Base-by-base conservation (phyloP, 1,140 invertebrate species). In the Conopomorpha cramerella region DNA sequence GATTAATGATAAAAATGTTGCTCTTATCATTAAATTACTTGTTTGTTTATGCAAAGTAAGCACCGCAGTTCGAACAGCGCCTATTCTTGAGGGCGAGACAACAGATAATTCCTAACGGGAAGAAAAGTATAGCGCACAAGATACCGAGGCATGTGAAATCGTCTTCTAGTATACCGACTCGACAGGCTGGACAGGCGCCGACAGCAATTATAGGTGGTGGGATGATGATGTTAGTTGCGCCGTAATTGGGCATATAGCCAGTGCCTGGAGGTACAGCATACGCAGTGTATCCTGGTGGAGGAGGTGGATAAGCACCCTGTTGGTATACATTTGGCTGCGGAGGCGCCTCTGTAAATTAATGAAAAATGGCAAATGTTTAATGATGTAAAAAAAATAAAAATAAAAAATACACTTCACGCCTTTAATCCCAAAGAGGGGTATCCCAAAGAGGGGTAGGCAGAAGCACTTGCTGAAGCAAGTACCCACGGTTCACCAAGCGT, bases 41-140 rank as follows among this genome's bases (percentile, higher is more conserved):
- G 8, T 13, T 8, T 6, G 28, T 36, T 80, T 77, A 86, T 34
- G 80, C 84, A 62, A 92, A 93, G 49, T 88, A 84, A 11, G 91
- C 90, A 13, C 89, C 89, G 72, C 91, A 94, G 65, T 92, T 90
- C 2, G 88, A 86, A 59, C 92, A 95, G 45, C 89, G 81, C 55
- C 85, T 81, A 47, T 91, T 88, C 56, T 88, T 87, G 53, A 91
- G 78, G 4, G 86, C 79, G 13, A 93, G 71, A 65, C 91, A 94
- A 62, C 89, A 92, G 1, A 93, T 61, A 41, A 94, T 86, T 31
- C 92, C 91, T 15, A 93, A 28, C 0, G 92, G 92, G 50, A 94
- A 94, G 67, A 91, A 93, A 17, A 91, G 76, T 41, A 95, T 91
- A 11, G 91, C 91, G 72, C 91, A 93, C 8, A 88, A 72, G 12